Conservation (phyloP, 2,888 invertebrate genomes). For the Amblyjoppa proteus region DNA sequence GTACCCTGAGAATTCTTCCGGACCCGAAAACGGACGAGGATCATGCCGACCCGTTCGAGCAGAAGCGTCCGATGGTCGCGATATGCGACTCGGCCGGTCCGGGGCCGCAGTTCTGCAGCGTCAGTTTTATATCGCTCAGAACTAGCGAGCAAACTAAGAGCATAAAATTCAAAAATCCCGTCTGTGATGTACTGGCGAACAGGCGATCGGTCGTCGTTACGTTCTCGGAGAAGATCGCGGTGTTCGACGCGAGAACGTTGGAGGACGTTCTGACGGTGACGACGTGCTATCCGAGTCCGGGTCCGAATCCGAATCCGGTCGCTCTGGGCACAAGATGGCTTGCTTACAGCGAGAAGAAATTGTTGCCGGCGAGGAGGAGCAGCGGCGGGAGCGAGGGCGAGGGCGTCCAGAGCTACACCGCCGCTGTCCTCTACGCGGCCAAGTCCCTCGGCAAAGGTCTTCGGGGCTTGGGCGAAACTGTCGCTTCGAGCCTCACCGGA, state of each 20-base stretch:
- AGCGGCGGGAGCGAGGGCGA: constrained; percentile 94
- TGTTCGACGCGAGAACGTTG: constrained; percentile 95
- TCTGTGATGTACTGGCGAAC: constrained; percentile 95
- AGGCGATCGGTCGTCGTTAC: constrained; percentile 94
- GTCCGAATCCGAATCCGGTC: constrained; percentile 92
- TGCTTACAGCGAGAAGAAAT: constrained; percentile 93
- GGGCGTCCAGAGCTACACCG: constrained; percentile 95
- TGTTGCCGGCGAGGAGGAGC: constrained; percentile 92
- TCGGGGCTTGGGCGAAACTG: constrained; percentile 95
- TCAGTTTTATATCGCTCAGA: constrained; percentile 94
- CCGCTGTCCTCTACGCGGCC: constrained; percentile 97
- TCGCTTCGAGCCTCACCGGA: constrained; percentile 94
- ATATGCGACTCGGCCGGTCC: constrained; percentile 94
- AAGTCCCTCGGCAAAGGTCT: constrained; percentile 97
- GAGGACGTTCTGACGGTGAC: constrained; percentile 95
- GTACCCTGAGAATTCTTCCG: constrained; percentile 93
- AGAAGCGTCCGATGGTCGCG: constrained; percentile 95
- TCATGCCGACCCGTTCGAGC: constrained; percentile 89
- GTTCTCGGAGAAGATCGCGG: constrained; percentile 95
- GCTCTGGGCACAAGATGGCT: constrained; percentile 95
- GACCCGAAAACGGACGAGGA: constrained; percentile 89
- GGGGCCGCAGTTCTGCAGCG: constrained; percentile 91
- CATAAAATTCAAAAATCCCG: constrained; percentile 96
- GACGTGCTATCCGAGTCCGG: constrained; percentile 95
- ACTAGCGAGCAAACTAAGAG: constrained; percentile 94